Percentiles rank a stretch among this genome's conserved stretches.
Evolutionary conservation across 2,113 vertebrate species (phyloP).

Genomic region (Butorides virescens): DNA sequence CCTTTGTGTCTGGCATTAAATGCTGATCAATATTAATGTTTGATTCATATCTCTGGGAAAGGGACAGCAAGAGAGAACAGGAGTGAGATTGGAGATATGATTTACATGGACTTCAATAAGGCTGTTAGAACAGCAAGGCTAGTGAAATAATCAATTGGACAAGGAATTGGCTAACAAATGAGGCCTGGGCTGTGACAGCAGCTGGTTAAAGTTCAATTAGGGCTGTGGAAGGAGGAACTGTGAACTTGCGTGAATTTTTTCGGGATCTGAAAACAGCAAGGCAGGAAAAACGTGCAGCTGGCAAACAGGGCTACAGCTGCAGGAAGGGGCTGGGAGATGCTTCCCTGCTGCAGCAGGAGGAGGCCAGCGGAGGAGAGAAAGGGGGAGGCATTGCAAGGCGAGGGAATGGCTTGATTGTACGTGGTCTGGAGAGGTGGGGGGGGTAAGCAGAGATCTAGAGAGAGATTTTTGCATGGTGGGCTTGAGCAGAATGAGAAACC

Average conservation of each 20-base stretch:
- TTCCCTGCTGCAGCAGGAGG: background rate
- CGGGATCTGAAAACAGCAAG: background rate
- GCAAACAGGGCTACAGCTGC: background rate
- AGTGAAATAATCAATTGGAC: background rate
- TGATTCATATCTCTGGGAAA: conserved; percentile 16
- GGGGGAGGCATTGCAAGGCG: background rate
- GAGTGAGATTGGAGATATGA: background rate
- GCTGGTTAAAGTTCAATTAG: background rate
- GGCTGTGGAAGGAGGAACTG: background rate
- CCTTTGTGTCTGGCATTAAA: conserved; percentile 22
- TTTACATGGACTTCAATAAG: background rate
- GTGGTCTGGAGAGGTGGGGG: background rate
- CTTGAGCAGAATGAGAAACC: background rate
- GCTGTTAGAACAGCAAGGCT: background rate
- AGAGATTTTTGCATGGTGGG: fast-evolving
- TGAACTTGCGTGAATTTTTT: background rate
- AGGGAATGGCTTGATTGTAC: background rate
- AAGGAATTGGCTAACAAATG: background rate
- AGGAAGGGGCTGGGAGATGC: background rate
- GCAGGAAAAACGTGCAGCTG: background rate
- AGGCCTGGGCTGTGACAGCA: background rate
- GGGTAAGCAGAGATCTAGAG: background rate
- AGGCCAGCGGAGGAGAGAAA: background rate
- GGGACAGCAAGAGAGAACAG: background rate
- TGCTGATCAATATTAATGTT: conserved; percentile 33